Base-by-base conservation (phyloP, 2,888 invertebrate species). In the Rhorus exstirpatorius region DNA sequence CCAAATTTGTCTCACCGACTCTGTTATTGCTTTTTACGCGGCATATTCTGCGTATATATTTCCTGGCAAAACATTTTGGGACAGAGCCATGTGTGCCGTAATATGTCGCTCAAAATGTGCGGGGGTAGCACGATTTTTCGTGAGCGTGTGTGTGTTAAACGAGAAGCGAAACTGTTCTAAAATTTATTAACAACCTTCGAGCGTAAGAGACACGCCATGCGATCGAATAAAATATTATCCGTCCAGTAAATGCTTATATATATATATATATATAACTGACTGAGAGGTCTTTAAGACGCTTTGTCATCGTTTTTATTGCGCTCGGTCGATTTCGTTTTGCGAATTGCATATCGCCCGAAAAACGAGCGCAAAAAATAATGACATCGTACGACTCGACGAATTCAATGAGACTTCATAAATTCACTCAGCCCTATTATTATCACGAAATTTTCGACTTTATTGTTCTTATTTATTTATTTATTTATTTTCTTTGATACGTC, bases 161-260 rank as follows among this genome's bases (percentile, higher is more conserved):
- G 51, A 17, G 14, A 12, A 38, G 72, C 7, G n/a, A 19, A 68
- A 53, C 75, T 49, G 1, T 68, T 72, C 14, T 31, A 49, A 72
- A 61, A 84, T 63, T 21, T 71, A 80, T 74, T 60, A 78, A 68
- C 35, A 31, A 77, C 53, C 67, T 26, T 35, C 19, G 14, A 21
- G 24, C 17, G 21, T n/a, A 1, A 24, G 19, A 12, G 55, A 60
- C 83, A 83, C 81, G 83, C 83, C 8, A 82, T 31, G 58, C 55
- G 70, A 31, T 63, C 63, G 67, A 68, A 79, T 82, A 58, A 76
- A 68, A 72, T 58, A 68, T 72, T 24, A 71, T 67, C 38, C 61
- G 12, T 17, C 55, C 24, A 12, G 8, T 35, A 14, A 46, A 17
- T 51, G 31, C 10, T 21, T 51, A n/a, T 38, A 24, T 31, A 10